Evolutionary conservation across 2,113 vertebrate genomes (phyloP).

Genomic region (Ammodytes dubius): DNA sequence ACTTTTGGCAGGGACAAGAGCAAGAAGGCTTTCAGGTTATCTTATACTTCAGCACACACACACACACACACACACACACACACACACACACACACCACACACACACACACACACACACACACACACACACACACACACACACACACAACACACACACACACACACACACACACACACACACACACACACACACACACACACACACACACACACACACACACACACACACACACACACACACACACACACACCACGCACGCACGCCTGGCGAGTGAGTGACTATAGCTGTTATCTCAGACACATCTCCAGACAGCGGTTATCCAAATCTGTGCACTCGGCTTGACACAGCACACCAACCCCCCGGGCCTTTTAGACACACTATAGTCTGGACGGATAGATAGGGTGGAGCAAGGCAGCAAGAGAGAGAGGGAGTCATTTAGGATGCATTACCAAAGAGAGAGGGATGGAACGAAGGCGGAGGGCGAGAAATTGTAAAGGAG

Average conservation of each 20-base stretch:
- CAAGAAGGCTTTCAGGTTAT: constrained; percentile 70
- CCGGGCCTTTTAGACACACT: constrained; percentile 76
- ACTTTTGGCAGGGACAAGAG: constrained; percentile 63
- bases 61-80: constrained; percentile 12
- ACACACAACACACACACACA: constrained; percentile 31
- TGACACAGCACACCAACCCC: constrained; percentile 61
- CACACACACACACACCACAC: constrained; percentile 20
- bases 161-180: constrained; percentile 21
- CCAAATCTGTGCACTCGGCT: constrained; percentile 79
- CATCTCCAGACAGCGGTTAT: constrained; percentile 82
- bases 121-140: too few relatives aligned
- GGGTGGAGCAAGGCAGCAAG: constrained; percentile 10
- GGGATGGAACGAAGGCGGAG: constrained; percentile 50
- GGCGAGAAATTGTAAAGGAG: constrained; percentile 52
- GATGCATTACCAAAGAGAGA: constrained; percentile 64
- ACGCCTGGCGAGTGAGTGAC: constrained; percentile 66
- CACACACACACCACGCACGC: constrained; percentile 43
- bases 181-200: constrained; percentile 3
- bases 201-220: constrained; percentile 29
- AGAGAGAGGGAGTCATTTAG: constrained; percentile 31
- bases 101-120: too few relatives aligned
- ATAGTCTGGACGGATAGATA: constrained; percentile 69
- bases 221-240: constrained; percentile 20
- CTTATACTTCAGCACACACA: constrained; percentile 11
- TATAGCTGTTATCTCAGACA: constrained; percentile 75